These are phyloP conservation scores for Pristionchus entomophagus DNA, from an alignment of 2,888 invertebrate species.

Conservation along the genomic window DNA sequence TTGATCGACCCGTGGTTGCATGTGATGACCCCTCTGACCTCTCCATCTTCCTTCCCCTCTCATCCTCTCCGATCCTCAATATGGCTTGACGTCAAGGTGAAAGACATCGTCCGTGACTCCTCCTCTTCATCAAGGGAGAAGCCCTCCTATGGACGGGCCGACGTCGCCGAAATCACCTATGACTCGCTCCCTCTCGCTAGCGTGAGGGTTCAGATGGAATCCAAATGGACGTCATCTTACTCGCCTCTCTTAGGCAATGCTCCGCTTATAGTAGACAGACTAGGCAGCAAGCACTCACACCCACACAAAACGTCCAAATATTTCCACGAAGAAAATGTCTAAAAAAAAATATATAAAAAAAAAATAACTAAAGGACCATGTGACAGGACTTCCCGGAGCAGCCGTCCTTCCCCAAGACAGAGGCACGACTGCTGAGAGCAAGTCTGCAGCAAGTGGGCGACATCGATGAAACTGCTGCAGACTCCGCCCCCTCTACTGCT, in stretches of 20 bases:
- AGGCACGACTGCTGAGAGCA: background rate
- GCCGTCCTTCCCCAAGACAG: slow-evolving; percentile 9
- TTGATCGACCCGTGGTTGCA: background rate
- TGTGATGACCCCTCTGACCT: slow-evolving; percentile 34
- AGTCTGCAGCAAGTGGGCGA: slow-evolving; percentile 2
- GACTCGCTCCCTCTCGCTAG: slow-evolving; percentile 6
- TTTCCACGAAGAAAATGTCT: no score
- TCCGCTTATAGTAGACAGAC: background rate
- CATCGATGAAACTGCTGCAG: background rate
- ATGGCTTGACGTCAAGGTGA: slow-evolving; percentile 31
- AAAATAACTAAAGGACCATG: no score
- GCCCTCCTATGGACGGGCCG: background rate
- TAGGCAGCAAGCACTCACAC: background rate
- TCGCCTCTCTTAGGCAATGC: background rate
- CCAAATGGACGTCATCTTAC: background rate
- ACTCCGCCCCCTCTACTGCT: background rate
- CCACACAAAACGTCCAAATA: background rate
- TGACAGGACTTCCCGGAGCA: slow-evolving; percentile 5
- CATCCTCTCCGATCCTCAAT: background rate
- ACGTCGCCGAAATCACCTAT: background rate
- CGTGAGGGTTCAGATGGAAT: background rate
- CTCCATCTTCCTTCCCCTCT: background rate
- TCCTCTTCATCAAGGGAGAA: background rate
- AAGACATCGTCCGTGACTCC: background rate
- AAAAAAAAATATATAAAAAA: no score